These are phyloP conservation scores for Diarsia mendica DNA, from an alignment of 2,888 invertebrate genomes.

Conservation along the genomic window DNA sequence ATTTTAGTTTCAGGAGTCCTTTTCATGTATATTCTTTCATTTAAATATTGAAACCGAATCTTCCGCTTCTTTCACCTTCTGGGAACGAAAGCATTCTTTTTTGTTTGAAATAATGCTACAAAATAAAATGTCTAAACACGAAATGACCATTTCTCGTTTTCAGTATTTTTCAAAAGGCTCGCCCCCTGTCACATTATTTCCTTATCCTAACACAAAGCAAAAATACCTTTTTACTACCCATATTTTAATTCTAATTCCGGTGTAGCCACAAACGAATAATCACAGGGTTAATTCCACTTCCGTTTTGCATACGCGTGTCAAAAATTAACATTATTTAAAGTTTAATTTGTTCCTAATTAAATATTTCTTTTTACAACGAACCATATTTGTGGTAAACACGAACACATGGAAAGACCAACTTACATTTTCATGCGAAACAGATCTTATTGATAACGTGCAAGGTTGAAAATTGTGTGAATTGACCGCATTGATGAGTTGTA, in stretches of 20 bases:
- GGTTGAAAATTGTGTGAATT: constrained; percentile 23
- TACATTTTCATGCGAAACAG: constrained; percentile 7
- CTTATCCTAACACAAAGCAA: constrained; percentile 22
- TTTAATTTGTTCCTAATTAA: constrained; percentile 71
- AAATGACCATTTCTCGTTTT: not conserved
- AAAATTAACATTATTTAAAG: constrained; percentile 62
- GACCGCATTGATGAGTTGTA: constrained; percentile 22
- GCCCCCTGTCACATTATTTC: not conserved
- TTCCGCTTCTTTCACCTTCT: not conserved
- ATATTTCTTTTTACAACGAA: constrained; percentile 67
- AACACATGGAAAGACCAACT: constrained; percentile 37
- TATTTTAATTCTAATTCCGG: constrained; percentile 48
- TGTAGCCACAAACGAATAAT: constrained; percentile 54
- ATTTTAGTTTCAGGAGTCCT: too few species aligned
- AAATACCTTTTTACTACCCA: constrained; percentile 10
- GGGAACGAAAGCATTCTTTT: not conserved
- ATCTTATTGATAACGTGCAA: constrained; percentile 3
- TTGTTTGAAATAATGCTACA: not conserved
- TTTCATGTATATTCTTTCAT: too few species aligned
- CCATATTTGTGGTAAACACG: constrained; percentile 63
- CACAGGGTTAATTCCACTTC: constrained; percentile 48
- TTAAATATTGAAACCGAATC: too few species aligned
- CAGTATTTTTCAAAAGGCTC: not conserved
- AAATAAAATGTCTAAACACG: not conserved
- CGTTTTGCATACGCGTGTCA: constrained; percentile 49